Base-by-base conservation (phyloP, 2,113 vertebrate genomes). In the Cyanoramphus novaezelandiae region DNA sequence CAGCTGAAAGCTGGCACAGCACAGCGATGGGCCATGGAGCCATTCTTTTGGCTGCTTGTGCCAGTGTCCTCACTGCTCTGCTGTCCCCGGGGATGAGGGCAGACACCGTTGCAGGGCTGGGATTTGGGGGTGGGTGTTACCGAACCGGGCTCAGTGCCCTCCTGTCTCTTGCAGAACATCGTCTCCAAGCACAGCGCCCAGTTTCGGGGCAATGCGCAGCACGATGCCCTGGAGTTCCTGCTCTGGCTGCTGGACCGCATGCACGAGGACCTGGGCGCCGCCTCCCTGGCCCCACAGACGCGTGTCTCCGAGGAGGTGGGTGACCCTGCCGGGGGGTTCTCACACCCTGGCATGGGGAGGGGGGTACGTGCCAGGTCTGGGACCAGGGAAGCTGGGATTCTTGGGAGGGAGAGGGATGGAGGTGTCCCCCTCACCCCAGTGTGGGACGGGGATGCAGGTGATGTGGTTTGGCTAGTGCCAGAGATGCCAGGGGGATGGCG, bases 181-280 rank as follows among this genome's bases (percentile, higher is more conserved):
- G 99, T 99, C 85, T 98, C 99, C 91, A 99, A 99, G 96, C 98
- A 99, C 18, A 98, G 98, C 84, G 95, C 98, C 14, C 99, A 99
- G 98, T 99, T 99, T 94, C 98, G 98, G 39, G 99, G 99, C 59
- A 99, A 99, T 28, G 98, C 99, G 12, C 99, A 99, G 91, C 99
- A 99, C 0, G 99, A 99, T 0, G 99, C 99, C 81, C 98, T 99
- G 39, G 99, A 99, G 97, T 99, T 99, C 96, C 98, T 99, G 77
- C 98, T 99, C 74, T 99, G 99, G 99, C 96, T 99, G 77, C 97
- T 99, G 97, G 99, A 99, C 83, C 97, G 98, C 39, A 98, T 99
- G 93, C 98, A 99, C 0, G 99, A 99, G 96, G 99, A 99, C 84
- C 98, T 98, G 96, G 98, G 98, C 13, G 86, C 97, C 5, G 96